Evolutionary conservation across 1,140 invertebrate species (phyloP), one percentile per base, ranked within the genome.

Genomic region (Diploscapter pachys): DNA sequence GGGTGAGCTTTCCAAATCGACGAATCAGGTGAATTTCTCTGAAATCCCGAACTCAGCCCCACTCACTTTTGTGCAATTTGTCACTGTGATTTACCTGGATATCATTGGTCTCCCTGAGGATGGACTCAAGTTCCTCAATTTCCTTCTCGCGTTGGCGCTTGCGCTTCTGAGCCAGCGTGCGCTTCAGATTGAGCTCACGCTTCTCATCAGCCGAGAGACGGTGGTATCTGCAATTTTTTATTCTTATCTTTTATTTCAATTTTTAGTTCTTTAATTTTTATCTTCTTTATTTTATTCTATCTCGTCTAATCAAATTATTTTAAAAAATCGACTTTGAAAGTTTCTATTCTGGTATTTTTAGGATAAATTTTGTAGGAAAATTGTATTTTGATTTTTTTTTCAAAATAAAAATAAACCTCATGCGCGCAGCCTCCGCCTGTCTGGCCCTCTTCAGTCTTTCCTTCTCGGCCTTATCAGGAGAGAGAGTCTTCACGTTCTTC

Each of bases 371-470:
- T 31, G 31, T 31, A 31, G 31, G 31, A 31, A 31, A 31, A 31
- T 31, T 31, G 31, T 31, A 31, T 31, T 31, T 31, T 31, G 31
- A 31, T 31, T 31, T 31, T 31, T 31, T 31, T 31, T 31, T 31
- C 31, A 31, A 31, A 31, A 59, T 11, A 59, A 13, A 59, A 13
- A 13, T 9, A 9, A 11, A 11, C 9, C 73, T 49, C 63, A 76
- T 57, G 31, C 77, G 65, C 56, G 77, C 77, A 52, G 77, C 77
- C 55, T 78, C 77, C 63, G 77, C 77, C 74, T 78, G 77, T n/a
- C 74, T 62, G 13, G 59, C 56, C 55, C 70, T 71, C 73, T 78
- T 78, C 5, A 76, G 69, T 55, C 71, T 56, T 64, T 78, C 77
- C 70, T 78, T 78, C 48, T 78, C 73, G 5, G 59, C 48, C 63